phyloP scores from a whole-genome alignment of 2,113 vertebrate species.

The Periophthalmus modestus region DNA sequence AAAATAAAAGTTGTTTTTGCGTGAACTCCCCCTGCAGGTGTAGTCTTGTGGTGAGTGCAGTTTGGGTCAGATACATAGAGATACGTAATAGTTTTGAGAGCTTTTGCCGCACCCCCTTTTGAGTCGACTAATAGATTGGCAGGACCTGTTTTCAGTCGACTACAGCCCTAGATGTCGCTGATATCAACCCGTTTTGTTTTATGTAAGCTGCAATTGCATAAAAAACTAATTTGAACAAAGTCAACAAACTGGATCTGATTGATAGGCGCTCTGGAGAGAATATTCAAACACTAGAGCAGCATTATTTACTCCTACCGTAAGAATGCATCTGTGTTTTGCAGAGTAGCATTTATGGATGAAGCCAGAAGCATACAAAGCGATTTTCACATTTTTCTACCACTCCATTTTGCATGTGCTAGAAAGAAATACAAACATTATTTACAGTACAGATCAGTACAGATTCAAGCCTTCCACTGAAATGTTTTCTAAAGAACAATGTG shows the following conservation, averaged over 20 bases:
- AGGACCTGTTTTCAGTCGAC: no score
- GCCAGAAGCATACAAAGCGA: not conserved
- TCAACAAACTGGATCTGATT: conserved; percentile 32
- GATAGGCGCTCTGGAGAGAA: not conserved
- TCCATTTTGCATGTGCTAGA: not conserved
- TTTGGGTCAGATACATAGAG: no score
- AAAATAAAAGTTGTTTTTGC: no score
- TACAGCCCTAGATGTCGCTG: not conserved
- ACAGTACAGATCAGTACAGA: not conserved
- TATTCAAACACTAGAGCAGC: conserved; percentile 11
- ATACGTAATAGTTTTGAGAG: no score
- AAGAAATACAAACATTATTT: not conserved
- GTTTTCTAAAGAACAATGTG: not conserved
- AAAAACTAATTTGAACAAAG: conserved; percentile 18
- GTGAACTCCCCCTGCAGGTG: no score
- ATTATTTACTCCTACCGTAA: conserved; percentile 12
- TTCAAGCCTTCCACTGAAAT: not conserved
- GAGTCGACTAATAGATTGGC: no score
- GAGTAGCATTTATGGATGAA: conserved; percentile 10
- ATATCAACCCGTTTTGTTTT: not conserved
- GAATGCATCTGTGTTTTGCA: conserved; percentile 15
- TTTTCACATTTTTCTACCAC: not conserved
- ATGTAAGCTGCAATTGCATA: conserved; percentile 19
- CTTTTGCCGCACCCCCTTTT: no score
- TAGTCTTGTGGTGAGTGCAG: no score